Conservation (phyloP, 2,113 vertebrate species). For the Platysternon megacephalum region DNA sequence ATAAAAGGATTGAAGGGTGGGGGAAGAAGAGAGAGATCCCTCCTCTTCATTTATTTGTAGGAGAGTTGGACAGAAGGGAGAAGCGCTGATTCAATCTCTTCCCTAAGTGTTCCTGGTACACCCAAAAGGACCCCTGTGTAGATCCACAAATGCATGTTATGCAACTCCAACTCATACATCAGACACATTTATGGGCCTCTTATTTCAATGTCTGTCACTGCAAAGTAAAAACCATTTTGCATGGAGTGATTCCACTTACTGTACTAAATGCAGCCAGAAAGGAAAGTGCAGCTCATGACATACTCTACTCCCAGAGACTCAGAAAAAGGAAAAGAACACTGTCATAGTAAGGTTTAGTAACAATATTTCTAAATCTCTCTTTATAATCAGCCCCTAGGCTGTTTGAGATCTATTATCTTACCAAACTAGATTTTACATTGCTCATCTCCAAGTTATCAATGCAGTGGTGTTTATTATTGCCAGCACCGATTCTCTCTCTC, state of each 20-base stretch:
- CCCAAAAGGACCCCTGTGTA: slow-evolving; percentile 16
- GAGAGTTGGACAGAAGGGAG: neutral
- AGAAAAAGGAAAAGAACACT: neutral
- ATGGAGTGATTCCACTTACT: neutral
- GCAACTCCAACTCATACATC: neutral
- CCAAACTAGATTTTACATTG: neutral
- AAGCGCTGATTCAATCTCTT: neutral
- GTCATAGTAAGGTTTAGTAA: neutral
- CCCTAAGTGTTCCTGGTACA: neutral
- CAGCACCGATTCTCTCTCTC: neutral
- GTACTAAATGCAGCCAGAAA: neutral
- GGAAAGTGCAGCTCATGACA: neutral
- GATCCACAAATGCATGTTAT: neutral
- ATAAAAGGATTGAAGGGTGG: neutral
- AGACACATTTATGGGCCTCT: neutral
- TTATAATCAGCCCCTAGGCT: neutral
- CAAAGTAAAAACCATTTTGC: neutral
- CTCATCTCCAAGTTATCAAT: neutral
- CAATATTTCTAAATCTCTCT: neutral
- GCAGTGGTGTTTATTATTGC: neutral
- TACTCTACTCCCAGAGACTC: neutral
- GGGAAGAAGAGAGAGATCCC: neutral
- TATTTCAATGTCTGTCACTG: neutral
- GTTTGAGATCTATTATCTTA: neutral
- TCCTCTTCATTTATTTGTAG: neutral